Conservation (phyloP, 2,888 invertebrate species). For the Tenthredo mesomela region DNA sequence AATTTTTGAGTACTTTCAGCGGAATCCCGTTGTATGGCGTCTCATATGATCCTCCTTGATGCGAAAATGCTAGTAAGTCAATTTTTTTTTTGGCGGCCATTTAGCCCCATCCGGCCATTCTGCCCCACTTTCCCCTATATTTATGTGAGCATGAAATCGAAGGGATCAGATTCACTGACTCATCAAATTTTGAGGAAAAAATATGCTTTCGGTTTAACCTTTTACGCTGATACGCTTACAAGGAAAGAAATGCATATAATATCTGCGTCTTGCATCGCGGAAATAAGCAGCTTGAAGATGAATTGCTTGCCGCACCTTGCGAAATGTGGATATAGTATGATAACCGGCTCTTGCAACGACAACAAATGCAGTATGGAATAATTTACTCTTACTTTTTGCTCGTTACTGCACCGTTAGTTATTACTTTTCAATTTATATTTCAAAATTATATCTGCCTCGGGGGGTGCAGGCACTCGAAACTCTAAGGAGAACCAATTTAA, state of each 20-base stretch:
- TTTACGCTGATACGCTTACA: neutral
- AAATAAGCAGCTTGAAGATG: slow-evolving; percentile 7
- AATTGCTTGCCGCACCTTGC: slow-evolving; percentile 5
- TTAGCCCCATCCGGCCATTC: too few species aligned
- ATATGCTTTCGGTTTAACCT: neutral
- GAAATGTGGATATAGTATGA: neutral
- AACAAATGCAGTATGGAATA: neutral
- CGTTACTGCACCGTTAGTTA: neutral
- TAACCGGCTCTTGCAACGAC: neutral
- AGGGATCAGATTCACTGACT: too few species aligned
- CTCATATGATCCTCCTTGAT: too few species aligned
- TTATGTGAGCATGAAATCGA: neutral
- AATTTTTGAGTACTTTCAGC: too few species aligned
- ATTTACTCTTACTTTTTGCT: neutral
- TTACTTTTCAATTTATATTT: slow-evolving; percentile 9
- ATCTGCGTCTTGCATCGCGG: neutral
- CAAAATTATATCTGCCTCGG: slow-evolving; percentile 1
- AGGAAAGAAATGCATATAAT: neutral
- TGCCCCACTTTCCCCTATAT: too few species aligned
- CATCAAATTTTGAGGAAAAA: too few species aligned
- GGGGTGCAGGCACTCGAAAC: neutral
- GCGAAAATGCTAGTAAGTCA: too few species aligned
- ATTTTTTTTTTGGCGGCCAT: too few species aligned
- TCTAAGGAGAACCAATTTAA: neutral
- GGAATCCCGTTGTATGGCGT: too few species aligned